Evolutionary conservation across 2,797 vertebrate genomes (phyloP), one percentile per base, ranked within the genome.

Genomic region (Rhinoraja longicauda): DNA sequence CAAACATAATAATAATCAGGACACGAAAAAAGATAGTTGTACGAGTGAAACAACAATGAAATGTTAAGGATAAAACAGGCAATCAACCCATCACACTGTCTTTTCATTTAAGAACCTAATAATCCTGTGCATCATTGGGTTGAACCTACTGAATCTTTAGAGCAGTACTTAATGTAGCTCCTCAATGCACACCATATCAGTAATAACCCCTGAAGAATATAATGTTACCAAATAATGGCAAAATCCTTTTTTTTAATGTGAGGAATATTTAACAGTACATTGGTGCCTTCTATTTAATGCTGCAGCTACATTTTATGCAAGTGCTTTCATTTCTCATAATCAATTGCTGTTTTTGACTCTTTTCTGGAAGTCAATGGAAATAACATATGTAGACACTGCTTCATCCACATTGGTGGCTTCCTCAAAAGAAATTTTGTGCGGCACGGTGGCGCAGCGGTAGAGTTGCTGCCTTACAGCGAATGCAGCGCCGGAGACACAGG

Each of bases 111-210:
- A 90, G 64, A 72, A 90, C 17, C 67, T 1, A 45, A 90, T 90
- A 90, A 90, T 90, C 39, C 72, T 70, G 90, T 90, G 88, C 62
- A 45, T 32, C 88, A 90, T 90, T 90, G 88, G 32, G 64, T 70
- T 26, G 62, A 21, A 32, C 67, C 36, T 90, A 72, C 36, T 72
- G 88, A 39, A 90, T 19, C 13, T 72, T 72, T 32, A 72, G 36
- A 72, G 67, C 36, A 90, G 24, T 21, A 90, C 45, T 90, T 8
- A 70, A 39, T 45, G 39, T 21, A 72, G 64, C 64, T 12, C 88
- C 19, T 90, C 67, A 72, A 32, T n/a, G 39, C 64, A 39, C 67
- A 90, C 26, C 24, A n/a, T 36, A 72, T 72, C 64, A 45, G 67
- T 72, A 72, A 70, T 72, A 90, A 90, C 70, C 70, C 24, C 81